phyloP scores from a whole-genome alignment of 2,113 vertebrate genomes.

The Paramisgurnus dabryanus region DNA sequence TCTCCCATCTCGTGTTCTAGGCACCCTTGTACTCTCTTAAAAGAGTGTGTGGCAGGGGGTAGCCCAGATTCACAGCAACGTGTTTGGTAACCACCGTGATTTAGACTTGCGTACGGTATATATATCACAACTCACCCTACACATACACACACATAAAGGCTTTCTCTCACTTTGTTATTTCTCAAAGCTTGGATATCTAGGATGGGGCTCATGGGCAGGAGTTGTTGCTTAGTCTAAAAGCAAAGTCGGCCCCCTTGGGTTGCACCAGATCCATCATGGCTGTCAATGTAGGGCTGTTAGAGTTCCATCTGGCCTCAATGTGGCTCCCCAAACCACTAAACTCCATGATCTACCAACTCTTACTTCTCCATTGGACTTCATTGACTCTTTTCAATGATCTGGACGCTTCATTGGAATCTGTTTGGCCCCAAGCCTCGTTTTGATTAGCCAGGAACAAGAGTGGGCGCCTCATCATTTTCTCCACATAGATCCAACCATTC shows the following conservation, averaged over 20 bases:
- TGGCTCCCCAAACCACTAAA: slow-evolving; percentile 27
- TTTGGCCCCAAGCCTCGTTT: slow-evolving; percentile 7
- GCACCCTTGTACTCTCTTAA: background rate
- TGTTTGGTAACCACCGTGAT: slow-evolving; percentile 21
- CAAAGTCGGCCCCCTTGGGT: slow-evolving; percentile 7
- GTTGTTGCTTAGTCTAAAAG: slow-evolving; percentile 13
- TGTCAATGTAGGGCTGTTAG: slow-evolving; percentile 11
- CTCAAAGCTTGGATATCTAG: slow-evolving; percentile 9
- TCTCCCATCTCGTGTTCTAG: slow-evolving; percentile 18
- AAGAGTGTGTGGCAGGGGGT: background rate
- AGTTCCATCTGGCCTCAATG: slow-evolving; percentile 15
- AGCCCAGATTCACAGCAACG: background rate
- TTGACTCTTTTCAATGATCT: slow-evolving; percentile 35
- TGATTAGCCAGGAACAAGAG: slow-evolving; percentile 25
- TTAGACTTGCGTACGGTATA: background rate
- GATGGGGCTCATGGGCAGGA: background rate
- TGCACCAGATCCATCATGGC: slow-evolving; percentile 20
- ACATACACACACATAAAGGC: background rate
- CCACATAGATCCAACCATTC: slow-evolving; percentile 6
- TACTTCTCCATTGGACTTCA: slow-evolving; percentile 10
- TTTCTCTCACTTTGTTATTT: background rate
- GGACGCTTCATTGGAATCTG: slow-evolving; percentile 17
- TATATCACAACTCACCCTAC: slow-evolving; percentile 1
- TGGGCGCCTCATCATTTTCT: slow-evolving; percentile 13
- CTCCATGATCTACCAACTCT: background rate